phyloP scores from a whole-genome alignment of 2,113 vertebrate genomes.

The Phylloscopus trochiloides region DNA sequence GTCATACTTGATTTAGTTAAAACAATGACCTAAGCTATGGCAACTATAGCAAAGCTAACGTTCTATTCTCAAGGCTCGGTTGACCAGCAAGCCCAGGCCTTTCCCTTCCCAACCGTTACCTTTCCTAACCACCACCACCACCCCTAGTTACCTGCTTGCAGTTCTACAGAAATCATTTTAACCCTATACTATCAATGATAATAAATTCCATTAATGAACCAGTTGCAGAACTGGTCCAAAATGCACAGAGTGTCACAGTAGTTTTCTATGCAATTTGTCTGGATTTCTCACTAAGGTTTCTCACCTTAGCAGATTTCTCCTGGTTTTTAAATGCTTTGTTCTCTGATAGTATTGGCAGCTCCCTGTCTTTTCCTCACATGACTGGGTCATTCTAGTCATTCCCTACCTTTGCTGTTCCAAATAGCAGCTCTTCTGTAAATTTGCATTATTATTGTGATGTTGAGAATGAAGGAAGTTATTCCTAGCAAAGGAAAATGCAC shows the following conservation, averaged over 20 bases:
- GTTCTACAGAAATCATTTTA: too few species aligned
- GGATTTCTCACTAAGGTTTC: background rate
- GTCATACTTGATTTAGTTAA: too few species aligned
- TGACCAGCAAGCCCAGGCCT: too few species aligned
- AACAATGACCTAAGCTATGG: too few species aligned
- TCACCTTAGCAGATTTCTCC: background rate
- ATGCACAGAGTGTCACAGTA: accelerated
- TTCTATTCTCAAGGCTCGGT: too few species aligned
- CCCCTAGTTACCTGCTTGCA: too few species aligned
- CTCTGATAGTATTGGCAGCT: background rate
- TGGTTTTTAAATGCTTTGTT: background rate
- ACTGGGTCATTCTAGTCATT: background rate
- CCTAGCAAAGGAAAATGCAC: background rate
- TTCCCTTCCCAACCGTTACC: too few species aligned
- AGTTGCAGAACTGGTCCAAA: background rate
- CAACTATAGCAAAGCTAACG: too few species aligned
- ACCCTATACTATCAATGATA: background rate
- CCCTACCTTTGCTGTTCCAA: background rate
- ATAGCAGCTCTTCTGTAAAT: background rate
- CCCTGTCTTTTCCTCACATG: background rate
- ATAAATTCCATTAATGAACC: background rate
- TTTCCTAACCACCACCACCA: too few species aligned
- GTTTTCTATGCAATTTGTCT: background rate
- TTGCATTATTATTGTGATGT: background rate
- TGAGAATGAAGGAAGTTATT: background rate